Evolutionary conservation across 1,140 invertebrate genomes (phyloP).

Genomic region (Bombus waltoni): DNA sequence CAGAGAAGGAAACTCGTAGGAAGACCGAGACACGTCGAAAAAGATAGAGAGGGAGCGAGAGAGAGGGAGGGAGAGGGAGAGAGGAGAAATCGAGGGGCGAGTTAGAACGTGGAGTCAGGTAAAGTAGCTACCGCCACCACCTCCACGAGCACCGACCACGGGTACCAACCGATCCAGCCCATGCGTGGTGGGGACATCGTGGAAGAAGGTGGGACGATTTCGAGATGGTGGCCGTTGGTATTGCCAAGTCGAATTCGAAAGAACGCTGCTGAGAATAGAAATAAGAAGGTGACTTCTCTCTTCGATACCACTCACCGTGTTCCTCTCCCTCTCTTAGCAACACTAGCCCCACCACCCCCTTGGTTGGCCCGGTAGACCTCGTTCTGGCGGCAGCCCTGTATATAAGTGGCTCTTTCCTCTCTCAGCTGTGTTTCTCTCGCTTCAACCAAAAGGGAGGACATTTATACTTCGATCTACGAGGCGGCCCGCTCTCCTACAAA

Average conservation of each 20-base stretch:
- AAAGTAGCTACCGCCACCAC: slow-evolving; percentile 24
- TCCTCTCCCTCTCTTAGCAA: not conserved
- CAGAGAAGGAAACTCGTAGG: not conserved
- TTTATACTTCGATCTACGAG: slow-evolving; percentile 30
- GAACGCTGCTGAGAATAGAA: slow-evolving; percentile 56
- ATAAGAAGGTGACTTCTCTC: slow-evolving; percentile 61
- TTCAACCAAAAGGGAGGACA: slow-evolving; percentile 24
- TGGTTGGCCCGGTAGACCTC: not conserved
- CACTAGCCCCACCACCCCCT: not conserved
- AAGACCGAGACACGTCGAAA: not conserved
- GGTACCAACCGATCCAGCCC: slow-evolving; percentile 44
- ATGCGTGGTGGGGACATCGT: slow-evolving; percentile 39
- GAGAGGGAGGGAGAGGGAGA: not conserved
- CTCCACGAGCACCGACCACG: slow-evolving; percentile 19
- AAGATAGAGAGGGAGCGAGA: not conserved
- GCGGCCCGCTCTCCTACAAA: slow-evolving; percentile 24
- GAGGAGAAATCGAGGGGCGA: not conserved
- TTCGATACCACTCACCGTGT: slow-evolving; percentile 33
- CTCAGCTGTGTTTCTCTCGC: not conserved
- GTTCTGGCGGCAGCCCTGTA: not conserved
- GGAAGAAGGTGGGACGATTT: slow-evolving; percentile 47
- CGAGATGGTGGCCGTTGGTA: slow-evolving; percentile 52
- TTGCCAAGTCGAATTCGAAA: slow-evolving; percentile 57
- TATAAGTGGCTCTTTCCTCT: not conserved
- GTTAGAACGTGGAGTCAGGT: slow-evolving; percentile 27